Percentiles rank a stretch among this genome's conserved stretches.
These are phyloP conservation scores for Crotalus tigris DNA, from an alignment of 2,113 vertebrate genomes.

Conservation along the genomic window DNA sequence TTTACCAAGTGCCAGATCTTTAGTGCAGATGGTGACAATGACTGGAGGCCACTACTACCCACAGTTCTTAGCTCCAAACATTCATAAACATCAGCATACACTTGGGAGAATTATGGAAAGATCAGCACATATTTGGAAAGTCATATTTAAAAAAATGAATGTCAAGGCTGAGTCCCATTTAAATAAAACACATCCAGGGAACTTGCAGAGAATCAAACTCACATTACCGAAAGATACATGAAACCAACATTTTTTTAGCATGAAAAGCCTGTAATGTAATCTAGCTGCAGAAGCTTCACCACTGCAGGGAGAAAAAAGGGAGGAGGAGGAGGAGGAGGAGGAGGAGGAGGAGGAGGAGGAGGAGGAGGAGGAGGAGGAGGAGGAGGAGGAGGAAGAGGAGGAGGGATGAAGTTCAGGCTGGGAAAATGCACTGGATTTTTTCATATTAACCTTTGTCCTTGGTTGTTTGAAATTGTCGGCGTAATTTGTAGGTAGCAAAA, in stretches of 20 bases:
- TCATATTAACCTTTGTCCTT: background rate
- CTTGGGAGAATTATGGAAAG: background rate
- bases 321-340: too few relatives aligned
- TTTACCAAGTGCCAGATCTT: background rate
- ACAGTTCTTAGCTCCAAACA: background rate
- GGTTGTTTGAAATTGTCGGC: too few relatives aligned
- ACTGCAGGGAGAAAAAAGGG: background rate
- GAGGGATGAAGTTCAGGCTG: too few relatives aligned
- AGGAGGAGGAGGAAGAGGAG: too few relatives aligned
- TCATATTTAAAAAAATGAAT: background rate
- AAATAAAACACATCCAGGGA: background rate
- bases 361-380: too few relatives aligned
- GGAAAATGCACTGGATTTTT: too few relatives aligned
- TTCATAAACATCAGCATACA: background rate
- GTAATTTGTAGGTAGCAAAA: background rate
- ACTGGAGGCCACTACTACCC: background rate
- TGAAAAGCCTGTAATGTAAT: background rate
- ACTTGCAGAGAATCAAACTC: background rate
- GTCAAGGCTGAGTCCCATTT: background rate
- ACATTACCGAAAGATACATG: background rate
- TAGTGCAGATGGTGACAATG: background rate
- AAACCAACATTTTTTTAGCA: background rate
- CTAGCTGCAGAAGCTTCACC: background rate
- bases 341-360: too few relatives aligned
- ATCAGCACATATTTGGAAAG: background rate